Evolutionary conservation across 2,888 invertebrate genomes (phyloP), one percentile per base, ranked within the genome.

Genomic region (Petrolisthes cinctipes): DNA sequence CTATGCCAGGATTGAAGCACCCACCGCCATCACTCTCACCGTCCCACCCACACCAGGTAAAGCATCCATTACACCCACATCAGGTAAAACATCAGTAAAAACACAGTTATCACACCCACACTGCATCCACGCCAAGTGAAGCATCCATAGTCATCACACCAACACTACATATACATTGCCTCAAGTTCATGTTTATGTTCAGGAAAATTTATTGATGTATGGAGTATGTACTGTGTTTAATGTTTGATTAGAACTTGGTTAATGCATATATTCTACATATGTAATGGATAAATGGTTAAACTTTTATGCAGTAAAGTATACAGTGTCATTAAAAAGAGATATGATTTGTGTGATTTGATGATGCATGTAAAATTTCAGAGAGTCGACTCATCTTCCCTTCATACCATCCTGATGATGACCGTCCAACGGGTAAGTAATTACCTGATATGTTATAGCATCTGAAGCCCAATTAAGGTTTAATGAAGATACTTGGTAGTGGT

Each of bases 21-120:
- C 87, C n/a, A 85, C 87, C 66, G 78, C 85, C 17, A 85, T 89
- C 14, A 87, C 83, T 53, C 73, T 89, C 20, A 82, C 79, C 54
- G 89, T 89, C 17, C 86, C 82, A 23, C 82, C 23, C 0, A 83
- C 51, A 56, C 85, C 20, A 23, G 87, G 87, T 87, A n/a, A 66
- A 37, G 37, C 37, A 37, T 37, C 37, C 37, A 37, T 37, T 37
- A 37, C 37, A 37, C 37, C 37, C 37, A 37, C 37, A 1, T 37
- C 37, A 37, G 37, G 37, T 37, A 37, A 37, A 37, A 37, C 37
- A 37, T 37, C 37, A 37, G 37, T 37, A 37, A 37, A 37, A 37
- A 37, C 37, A 37, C 37, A 37, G 37, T 37, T 2, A 37, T 37
- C 37, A 37, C 37, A 37, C 37, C 37, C 37, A 37, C 37, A 37